Evolutionary conservation across 2,888 invertebrate genomes (phyloP).

Genomic region (Caenorhabditis doughertyi): DNA sequence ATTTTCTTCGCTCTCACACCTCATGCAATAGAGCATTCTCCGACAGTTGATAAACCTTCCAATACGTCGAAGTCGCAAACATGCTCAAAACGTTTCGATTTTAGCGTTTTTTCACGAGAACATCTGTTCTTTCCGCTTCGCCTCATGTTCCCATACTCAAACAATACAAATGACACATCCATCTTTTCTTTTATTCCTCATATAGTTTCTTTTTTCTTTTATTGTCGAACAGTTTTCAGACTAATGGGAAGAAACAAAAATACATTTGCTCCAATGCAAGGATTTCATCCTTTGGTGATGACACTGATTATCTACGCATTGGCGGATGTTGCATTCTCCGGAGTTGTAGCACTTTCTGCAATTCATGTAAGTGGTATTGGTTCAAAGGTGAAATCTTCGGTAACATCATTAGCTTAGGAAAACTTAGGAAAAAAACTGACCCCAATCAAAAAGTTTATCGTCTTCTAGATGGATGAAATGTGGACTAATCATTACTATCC

Average conservation of each 20-base stretch:
- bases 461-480: slow-evolving; percentile 27
- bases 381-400: neutral
- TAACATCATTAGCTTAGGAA: neutral
- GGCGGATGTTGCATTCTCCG: slow-evolving; percentile 28
- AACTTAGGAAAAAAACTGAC: neutral
- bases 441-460: neutral
- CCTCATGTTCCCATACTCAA: too few relatives aligned
- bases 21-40: too few relatives aligned
- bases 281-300: slow-evolving; percentile 41
- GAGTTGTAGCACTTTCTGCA: slow-evolving; percentile 8
- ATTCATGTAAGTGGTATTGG: neutral
- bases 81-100: too few relatives aligned
- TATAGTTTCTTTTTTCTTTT: neutral
- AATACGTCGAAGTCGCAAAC: too few relatives aligned
- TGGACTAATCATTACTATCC: slow-evolving; percentile 46
- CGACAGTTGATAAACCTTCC: too few relatives aligned
- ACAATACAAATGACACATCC: slow-evolving; percentile 19
- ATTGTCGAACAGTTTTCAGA: neutral
- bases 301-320: slow-evolving; percentile 39
- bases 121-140: too few relatives aligned
- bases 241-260: neutral
- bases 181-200: neutral
- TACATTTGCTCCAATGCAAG: neutral
- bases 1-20: too few relatives aligned
- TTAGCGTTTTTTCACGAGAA: too few relatives aligned